Base-by-base conservation (phyloP, 1,140 invertebrate species). In the Choristoneura fumiferana region DNA sequence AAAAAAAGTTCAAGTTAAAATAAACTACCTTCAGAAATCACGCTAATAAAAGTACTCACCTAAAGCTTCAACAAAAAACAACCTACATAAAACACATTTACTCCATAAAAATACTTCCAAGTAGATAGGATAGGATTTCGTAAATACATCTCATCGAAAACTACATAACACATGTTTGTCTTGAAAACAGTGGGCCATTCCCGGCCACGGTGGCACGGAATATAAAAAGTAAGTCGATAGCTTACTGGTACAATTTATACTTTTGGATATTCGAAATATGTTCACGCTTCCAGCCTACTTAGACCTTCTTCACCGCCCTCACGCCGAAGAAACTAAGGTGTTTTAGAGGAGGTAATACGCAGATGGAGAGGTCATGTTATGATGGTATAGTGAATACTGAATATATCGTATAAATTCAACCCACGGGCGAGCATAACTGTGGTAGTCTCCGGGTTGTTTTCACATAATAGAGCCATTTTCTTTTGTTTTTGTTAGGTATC, bases 171-270 rank as follows among this genome's bases (percentile, higher is more conserved):
- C 67, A 58, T 88, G 84, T 88, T 88, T 87, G 78, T 79, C 71
- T 78, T 84, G 62, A 87, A 87, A 87, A 89, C 84, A 89, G 74
- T 76, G 69, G 76, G 64, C 78, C 78, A 81, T 86, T 84, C 74
- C n/a, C 71, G 67, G 37, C 65, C 71, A 78, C 74, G 72, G 69
- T 81, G 83, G 77, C 67, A 60, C 60, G 65, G 84, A 83, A 84
- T 89, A 89, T 89, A 89, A 89, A 87, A 87, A 87, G 78, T 87
- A 89, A 89, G 84, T 86, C 85, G 81, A 89, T 89, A 89, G 84
- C 85, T 89, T 87, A 87, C 81, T 75, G 74, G 63, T 59, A 65
- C 74, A 89, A 89, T 89, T 89, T 89, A 89, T 89, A 85, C 82
- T 84, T 85, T 84, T 83, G 76, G 81, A 85, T 88, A 88, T 84